Base-by-base conservation (phyloP, 1,140 invertebrate genomes). In the Plutomurus gul region DNA sequence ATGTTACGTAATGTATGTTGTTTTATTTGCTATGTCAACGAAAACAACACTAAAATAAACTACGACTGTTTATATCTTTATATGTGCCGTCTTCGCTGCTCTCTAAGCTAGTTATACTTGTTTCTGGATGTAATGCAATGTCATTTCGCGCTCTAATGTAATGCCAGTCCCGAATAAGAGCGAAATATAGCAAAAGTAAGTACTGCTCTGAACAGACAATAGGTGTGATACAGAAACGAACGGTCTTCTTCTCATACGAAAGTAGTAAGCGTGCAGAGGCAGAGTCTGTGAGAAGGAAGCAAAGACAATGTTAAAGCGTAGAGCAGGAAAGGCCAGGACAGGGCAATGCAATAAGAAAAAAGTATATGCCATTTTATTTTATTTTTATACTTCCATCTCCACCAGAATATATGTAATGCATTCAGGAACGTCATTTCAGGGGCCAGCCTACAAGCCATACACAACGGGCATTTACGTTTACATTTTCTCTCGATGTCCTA, bases 31-130 rank as follows among this genome's bases (percentile, higher is more conserved):
- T 65, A n/a, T 65, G 56, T 65, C 56, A 65, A 27, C 56, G 56
- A 25, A 65, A 36, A 33, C 22, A 65, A 60, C 56, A 33, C 56
- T 33, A 65, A 65, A 65, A 65, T 65, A 65, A 65, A 65, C 56
- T 65, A 65, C 56, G 56, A 65, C 25, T 65, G 56, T 65, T 65
- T 65, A 65, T 65, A 65, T 65, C 56, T 65, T 65, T 65, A 65
- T 65, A 65, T 65, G 27, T 33, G 56, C n/a, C 30, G 36, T 65
- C n/a, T 65, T 16, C 27, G 56, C 18, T n/a, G n/a, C n/a, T n/a
- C n/a, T n/a, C n/a, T n/a, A n/a, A n/a, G n/a, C n/a, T n/a, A n/a
- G n/a, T n/a, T n/a, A n/a, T n/a, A n/a, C 25, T n/a, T 18, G 56
- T 36, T n/a, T 65, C 36, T 65, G 56, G 56, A 65, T 36, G 27